Evolutionary conservation across 2,888 invertebrate species (phyloP).

Genomic region (Morpho helenor): DNA sequence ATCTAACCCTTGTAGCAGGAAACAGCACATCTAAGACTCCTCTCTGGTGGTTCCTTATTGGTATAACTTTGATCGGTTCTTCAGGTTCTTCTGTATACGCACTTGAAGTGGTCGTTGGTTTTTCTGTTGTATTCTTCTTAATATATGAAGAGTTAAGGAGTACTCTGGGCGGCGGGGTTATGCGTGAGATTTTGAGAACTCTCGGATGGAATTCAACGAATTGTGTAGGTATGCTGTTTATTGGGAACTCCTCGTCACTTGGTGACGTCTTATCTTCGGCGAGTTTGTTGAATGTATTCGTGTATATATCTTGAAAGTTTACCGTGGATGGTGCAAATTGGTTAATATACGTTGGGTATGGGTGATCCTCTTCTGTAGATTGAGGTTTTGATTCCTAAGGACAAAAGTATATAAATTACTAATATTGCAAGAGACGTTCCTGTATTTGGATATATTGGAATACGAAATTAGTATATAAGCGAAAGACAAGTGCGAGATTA

Average conservation of each 20-base stretch:
- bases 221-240: slow-evolving; percentile 32
- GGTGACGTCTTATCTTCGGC: slow-evolving; percentile 30
- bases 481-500: no score
- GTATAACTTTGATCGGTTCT: slow-evolving; percentile 34
- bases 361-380: slow-evolving; percentile 38
- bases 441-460: no score
- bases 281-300: slow-evolving; percentile 31
- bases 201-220: slow-evolving; percentile 39
- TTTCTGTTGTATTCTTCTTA: slow-evolving; percentile 17
- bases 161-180: slow-evolving; percentile 32
- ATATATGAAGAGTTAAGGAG: slow-evolving; percentile 27
- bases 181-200: slow-evolving; percentile 19
- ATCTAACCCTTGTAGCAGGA: slow-evolving; percentile 47
- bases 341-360: slow-evolving; percentile 28
- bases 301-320: slow-evolving; percentile 50
- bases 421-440: no score
- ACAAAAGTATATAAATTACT: slow-evolving; percentile 1
- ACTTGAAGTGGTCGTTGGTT: neutral
- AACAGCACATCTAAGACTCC: slow-evolving; percentile 57
- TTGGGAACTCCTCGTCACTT: slow-evolving; percentile 35
- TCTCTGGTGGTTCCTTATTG: slow-evolving; percentile 37
- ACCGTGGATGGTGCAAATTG: slow-evolving; percentile 38
- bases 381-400: slow-evolving; percentile 31
- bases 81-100: slow-evolving; percentile 31
- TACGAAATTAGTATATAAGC: no score